These are phyloP conservation scores for Indri indri DNA, from an alignment of 2,113 vertebrate genomes.

Conservation along the genomic window DNA sequence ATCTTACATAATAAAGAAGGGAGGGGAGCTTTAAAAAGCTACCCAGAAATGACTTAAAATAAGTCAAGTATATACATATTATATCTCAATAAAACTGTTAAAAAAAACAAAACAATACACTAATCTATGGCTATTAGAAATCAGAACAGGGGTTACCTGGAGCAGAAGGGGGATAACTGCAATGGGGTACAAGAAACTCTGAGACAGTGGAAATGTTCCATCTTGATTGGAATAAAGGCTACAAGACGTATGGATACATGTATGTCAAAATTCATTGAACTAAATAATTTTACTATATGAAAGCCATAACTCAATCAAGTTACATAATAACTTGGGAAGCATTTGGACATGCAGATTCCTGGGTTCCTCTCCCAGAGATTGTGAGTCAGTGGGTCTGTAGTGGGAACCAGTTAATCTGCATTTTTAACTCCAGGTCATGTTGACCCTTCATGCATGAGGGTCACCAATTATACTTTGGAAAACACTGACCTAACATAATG, in stretches of 20 bases:
- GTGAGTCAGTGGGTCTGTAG: neutral
- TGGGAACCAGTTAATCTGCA: neutral
- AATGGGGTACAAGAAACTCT: neutral
- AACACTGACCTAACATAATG: neutral
- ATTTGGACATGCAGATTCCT: neutral
- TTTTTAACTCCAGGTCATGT: neutral
- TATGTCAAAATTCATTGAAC: neutral
- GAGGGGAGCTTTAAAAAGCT: neutral
- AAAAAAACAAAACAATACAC: neutral
- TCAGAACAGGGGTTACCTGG: neutral
- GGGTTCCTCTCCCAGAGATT: neutral
- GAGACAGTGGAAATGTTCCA: neutral
- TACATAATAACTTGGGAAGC: neutral
- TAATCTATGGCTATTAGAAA: neutral
- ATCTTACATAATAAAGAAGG: neutral
- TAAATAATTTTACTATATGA: neutral
- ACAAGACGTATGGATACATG: neutral
- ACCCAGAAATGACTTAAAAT: neutral
- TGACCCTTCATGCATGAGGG: neutral
- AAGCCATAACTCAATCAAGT: neutral
- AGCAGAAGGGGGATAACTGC: neutral
- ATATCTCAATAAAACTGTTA: neutral
- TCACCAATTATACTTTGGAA: neutral
- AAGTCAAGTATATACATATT: neutral
- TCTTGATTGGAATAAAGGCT: neutral